phyloP scores from a whole-genome alignment of 2,113 vertebrate genomes.

The Sardina pilchardus region DNA sequence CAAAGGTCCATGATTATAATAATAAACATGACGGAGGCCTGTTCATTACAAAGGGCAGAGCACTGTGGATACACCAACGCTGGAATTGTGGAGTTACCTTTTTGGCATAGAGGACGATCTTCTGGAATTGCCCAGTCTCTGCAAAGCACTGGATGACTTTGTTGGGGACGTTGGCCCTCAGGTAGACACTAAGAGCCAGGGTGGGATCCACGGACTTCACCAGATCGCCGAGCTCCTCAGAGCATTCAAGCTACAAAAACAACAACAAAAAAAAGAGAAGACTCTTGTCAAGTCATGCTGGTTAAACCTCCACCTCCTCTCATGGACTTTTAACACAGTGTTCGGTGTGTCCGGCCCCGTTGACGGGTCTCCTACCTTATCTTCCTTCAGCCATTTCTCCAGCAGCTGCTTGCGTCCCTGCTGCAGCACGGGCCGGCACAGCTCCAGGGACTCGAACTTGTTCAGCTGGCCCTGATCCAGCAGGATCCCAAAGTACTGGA shows the following conservation, averaged over 20 bases:
- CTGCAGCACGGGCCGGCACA: constrained; percentile 95
- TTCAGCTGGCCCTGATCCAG: constrained; percentile 97
- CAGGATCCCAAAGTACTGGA: constrained; percentile 97
- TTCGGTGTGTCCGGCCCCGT: not conserved
- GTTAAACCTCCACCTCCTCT: not conserved
- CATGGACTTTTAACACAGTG: not conserved
- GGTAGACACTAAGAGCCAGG: constrained; percentile 93
- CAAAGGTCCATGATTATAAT: not conserved
- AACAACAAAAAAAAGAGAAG: constrained; percentile 24
- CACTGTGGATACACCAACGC: not conserved
- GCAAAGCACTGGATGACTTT: constrained; percentile 99
- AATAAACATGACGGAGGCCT: not conserved
- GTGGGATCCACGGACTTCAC: constrained; percentile 98
- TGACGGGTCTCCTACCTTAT: constrained; percentile 77
- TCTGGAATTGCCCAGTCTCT: constrained; percentile 98
- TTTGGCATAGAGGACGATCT: constrained; percentile 98
- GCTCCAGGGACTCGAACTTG: constrained; percentile 95
- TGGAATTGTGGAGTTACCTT: constrained; percentile 74
- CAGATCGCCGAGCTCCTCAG: constrained; percentile 95
- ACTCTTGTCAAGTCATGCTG: not conserved
- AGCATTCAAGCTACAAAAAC: constrained; percentile 88
- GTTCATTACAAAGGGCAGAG: not conserved
- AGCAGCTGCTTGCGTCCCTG: constrained; percentile 96
- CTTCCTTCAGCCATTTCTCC: constrained; percentile 98
- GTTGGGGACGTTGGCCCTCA: constrained; percentile 95